These are phyloP conservation scores for Drosophila rufa DNA, from an alignment of 1,140 invertebrate genomes.

Conservation along the genomic window DNA sequence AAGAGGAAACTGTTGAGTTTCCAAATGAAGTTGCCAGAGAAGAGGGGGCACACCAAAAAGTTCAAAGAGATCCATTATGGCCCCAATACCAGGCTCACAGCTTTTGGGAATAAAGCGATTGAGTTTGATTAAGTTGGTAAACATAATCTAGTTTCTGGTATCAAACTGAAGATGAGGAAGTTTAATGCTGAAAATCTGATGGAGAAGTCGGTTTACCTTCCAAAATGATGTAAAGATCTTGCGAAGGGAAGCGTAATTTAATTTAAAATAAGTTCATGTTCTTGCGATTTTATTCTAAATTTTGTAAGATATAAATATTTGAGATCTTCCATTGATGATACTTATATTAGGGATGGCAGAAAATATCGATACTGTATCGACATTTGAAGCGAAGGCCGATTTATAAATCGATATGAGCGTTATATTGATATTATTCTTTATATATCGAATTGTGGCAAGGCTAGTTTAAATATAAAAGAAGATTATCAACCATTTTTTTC, in stretches of 20 bases:
- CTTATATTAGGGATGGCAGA: too few species aligned
- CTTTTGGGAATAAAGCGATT: background rate
- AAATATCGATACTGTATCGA: too few species aligned
- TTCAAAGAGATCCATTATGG: constrained; percentile 1
- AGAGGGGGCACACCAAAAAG: background rate
- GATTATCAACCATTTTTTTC: too few species aligned
- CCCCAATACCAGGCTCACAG: background rate
- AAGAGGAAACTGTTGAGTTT: constrained; percentile 14
- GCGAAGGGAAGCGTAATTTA: too few species aligned
- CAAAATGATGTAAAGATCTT: too few species aligned
- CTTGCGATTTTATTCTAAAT: background rate
- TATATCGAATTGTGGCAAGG: too few species aligned
- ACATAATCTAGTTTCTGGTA: background rate
- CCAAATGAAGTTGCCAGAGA: background rate
- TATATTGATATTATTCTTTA: too few species aligned
- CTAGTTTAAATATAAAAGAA: too few species aligned
- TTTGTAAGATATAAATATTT: background rate
- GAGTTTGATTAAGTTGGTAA: background rate
- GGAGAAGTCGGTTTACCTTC: background rate
- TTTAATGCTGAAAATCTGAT: background rate
- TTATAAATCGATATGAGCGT: too few species aligned
- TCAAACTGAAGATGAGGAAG: background rate
- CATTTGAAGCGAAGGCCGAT: too few species aligned
- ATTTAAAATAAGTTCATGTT: too few species aligned
- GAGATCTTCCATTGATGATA: background rate